Base-by-base conservation (phyloP, 2,113 vertebrate genomes). In the Hippopotamus amphibius region DNA sequence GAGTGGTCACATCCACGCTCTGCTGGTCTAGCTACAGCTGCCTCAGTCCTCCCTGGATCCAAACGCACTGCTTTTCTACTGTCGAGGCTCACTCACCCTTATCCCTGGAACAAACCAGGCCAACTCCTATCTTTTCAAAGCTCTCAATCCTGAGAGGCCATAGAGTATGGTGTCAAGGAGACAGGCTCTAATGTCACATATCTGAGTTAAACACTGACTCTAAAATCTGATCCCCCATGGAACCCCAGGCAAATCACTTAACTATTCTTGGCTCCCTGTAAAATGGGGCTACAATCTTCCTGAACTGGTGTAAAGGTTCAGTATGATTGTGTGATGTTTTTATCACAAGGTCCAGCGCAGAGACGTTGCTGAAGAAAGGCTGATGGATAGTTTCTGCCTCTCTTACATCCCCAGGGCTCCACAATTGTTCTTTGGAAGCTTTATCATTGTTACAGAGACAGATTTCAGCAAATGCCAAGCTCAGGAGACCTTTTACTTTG, bases 361-460 rank as follows among this genome's bases (percentile, higher is more conserved):
- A 89, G 79, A 72, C 37, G 41, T 46, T 37, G 30, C 43, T n/a
- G n/a, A 79, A 48, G 46, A 83, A 72, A 79, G 85, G 79, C 33
- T n/a, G 2, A 68, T 76, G 43, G 81, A 90, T 88, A 14, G 21
- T 71, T 53, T 84, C 84, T 94, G 30, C 85, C 81, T 84, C 55
- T 61, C 37, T 94, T 26, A 88, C 80, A 19, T 90, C 59, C 37
- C 57, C 11, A 85, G 59, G 46, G 59, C 77, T 88, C 81, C 46
- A 16, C 88, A 77, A 71, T 57, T 95, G 55, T 85, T 72, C 88
- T 88, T 22, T 69, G 28, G 80, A 88, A 96, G 43, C 50, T 92
- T 24, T 74, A 48, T 63, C 48, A 53, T 74, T 82, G 53, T 74
- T 71, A 79, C 1, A 68, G 65, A 96, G 71, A 61, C 72, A 92